These are phyloP conservation scores for Periophthalmodon schlosseri DNA, from an alignment of 2,113 vertebrate genomes.

Conservation along the genomic window DNA sequence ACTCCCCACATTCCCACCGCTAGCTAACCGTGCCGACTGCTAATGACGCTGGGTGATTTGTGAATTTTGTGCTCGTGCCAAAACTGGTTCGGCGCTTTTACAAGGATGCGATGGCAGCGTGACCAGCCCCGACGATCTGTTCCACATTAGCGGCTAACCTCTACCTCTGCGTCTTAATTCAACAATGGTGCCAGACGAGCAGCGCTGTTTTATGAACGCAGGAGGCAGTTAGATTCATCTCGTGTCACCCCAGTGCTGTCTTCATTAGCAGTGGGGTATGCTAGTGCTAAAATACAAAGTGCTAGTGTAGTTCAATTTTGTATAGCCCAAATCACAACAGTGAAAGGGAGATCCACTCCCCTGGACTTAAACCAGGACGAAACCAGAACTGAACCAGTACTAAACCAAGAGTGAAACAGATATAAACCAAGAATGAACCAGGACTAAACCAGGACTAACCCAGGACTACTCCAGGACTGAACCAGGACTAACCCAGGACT, in stretches of 20 bases:
- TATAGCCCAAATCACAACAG: neutral
- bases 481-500: no score
- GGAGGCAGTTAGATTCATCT: constrained; percentile 9
- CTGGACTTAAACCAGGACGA: no score
- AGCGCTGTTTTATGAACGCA: constrained; percentile 24
- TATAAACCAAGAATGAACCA: no score
- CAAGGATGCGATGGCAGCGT: constrained; percentile 33
- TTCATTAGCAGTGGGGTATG: constrained; percentile 15
- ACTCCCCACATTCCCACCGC: constrained; percentile 5
- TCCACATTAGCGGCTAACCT: constrained; percentile 54
- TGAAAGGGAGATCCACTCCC: no score
- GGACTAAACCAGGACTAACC: no score
- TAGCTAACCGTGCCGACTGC: constrained; percentile 21
- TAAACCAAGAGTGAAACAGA: no score
- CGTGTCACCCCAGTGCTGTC: constrained; percentile 11
- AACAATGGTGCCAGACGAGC: constrained; percentile 11
- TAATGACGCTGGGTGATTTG: constrained; percentile 49
- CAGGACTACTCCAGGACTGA: no score
- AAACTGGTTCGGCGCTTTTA: constrained; percentile 41
- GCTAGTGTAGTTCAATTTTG: neutral
- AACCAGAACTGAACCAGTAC: no score
- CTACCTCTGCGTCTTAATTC: constrained; percentile 38
- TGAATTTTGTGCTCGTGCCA: constrained; percentile 35
- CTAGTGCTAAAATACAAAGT: neutral
- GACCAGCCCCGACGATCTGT: constrained; percentile 40